Evolutionary conservation across 2,113 vertebrate species (phyloP), one percentile per base, ranked within the genome.

Genomic region (Hymenochirus boettgeri): DNA sequence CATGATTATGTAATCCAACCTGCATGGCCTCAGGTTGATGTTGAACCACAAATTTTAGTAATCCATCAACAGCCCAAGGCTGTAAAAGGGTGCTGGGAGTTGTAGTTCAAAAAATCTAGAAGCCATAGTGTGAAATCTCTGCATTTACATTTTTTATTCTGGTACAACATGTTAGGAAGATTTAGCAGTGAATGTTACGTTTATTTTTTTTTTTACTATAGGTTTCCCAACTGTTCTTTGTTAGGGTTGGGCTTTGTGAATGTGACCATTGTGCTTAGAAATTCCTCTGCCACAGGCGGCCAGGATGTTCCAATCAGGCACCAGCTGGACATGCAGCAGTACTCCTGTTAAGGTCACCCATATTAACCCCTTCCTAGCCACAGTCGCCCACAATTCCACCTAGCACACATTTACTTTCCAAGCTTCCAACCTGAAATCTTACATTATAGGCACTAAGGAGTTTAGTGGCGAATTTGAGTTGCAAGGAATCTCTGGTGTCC

Each of bases 231-330:
- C 65, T 69, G 65, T 59, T 52, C 57, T 69, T 69, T 69, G 65
- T 69, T 57, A 60, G 65, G 56, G 47, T 53, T 53, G 65, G 65
- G 57, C 50, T 69, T 56, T 69, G 65, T 69, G 65, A 69, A 59
- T 69, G 57, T 69, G 65, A 58, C 65, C 65, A 69, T 69, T 69
- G 65, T 69, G 65, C 48, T 51, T 53, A 45, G 65, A 57, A 69
- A 69, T 69, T 69, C 65, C 65, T 69, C 65, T 69, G 65, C 56
- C 65, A 69, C 57, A 39, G 64, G 64, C 63, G 54, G 64, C n/a
- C 64, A 69, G 65, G 65, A 69, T 69, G 65, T 69, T 69, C 65
- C 65, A 69, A 69, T 69, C 65, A 59, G 47, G 46, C 65, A 69
- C 65, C 65, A 69, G 65, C 65, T 69, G 65, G 56, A 69, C 65